Evolutionary conservation across 1,140 invertebrate species (phyloP).

Genomic region (Macrosteles quadrilineatus): DNA sequence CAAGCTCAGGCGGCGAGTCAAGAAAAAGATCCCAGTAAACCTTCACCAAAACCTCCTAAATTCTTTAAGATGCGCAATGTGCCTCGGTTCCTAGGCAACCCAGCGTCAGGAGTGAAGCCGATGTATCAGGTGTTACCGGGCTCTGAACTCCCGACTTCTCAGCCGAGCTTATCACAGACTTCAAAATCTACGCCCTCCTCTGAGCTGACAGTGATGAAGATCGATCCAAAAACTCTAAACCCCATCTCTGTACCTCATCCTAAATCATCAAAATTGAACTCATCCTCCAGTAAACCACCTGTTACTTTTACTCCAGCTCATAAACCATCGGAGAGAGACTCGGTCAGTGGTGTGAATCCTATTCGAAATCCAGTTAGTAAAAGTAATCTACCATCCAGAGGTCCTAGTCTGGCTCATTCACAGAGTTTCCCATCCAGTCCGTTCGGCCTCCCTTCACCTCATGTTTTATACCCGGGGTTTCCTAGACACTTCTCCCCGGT

Average conservation of each 20-base stretch:
- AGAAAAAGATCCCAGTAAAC: slow-evolving; percentile 47
- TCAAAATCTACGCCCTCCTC: slow-evolving; percentile 40
- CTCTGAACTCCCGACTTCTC: slow-evolving; percentile 13
- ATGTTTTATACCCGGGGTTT: slow-evolving; percentile 32
- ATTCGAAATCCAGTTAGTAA: slow-evolving; percentile 28
- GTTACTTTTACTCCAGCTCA: slow-evolving; percentile 24
- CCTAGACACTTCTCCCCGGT: slow-evolving; percentile 25
- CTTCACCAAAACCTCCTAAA: slow-evolving; percentile 54
- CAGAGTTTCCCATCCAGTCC: slow-evolving; percentile 32
- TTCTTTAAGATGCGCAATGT: slow-evolving; percentile 62
- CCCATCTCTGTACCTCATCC: slow-evolving; percentile 49
- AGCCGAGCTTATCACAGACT: background rate
- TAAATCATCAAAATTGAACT: background rate
- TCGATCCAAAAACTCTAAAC: slow-evolving; percentile 61
- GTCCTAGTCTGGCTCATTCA: slow-evolving; percentile 35
- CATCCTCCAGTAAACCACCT: background rate
- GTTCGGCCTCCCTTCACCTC: slow-evolving; percentile 28
- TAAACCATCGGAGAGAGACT: slow-evolving; percentile 31
- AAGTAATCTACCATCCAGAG: slow-evolving; percentile 2
- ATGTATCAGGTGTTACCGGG: slow-evolving; percentile 54
- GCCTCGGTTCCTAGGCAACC: slow-evolving; percentile 61
- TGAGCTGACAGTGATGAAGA: slow-evolving; percentile 57
- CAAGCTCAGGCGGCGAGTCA: slow-evolving; percentile 42
- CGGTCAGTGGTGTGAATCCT: slow-evolving; percentile 26
- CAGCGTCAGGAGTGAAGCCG: slow-evolving; percentile 61